Conservation (phyloP, 2,888 invertebrate species). For the Micropterix aruncella region DNA sequence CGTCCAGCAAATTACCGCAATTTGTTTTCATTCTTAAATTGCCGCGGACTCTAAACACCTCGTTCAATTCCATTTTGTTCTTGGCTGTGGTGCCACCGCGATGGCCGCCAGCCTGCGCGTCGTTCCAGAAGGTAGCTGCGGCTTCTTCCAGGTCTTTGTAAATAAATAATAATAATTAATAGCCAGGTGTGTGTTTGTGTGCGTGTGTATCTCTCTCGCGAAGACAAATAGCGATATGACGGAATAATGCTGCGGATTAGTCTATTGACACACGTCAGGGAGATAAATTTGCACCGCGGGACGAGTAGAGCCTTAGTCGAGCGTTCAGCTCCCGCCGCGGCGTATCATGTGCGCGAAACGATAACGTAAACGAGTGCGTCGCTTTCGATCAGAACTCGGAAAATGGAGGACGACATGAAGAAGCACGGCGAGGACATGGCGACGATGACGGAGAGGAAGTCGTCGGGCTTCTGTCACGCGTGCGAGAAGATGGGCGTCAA, state of each 20-base stretch:
- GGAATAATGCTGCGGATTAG: neutral
- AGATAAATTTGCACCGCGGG: neutral
- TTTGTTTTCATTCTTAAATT: constrained; percentile 13
- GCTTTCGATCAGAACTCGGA: constrained; percentile 2
- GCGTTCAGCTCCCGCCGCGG: neutral
- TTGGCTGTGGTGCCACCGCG: constrained; percentile 9
- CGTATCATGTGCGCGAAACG: neutral
- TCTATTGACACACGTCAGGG: neutral
- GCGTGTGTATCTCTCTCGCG: too few relatives aligned
- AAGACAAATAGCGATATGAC: neutral
- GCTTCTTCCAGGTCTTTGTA: neutral
- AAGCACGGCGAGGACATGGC: constrained; percentile 33
- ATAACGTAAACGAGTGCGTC: neutral
- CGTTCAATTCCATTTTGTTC: constrained; percentile 12
- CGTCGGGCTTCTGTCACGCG: constrained; percentile 18
- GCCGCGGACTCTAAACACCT: constrained; percentile 11
- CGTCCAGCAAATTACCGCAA: constrained; percentile 7
- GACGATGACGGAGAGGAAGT: constrained; percentile 26
- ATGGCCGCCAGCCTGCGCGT: neutral
- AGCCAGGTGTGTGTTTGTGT: too few relatives aligned
- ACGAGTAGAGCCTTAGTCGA: neutral
- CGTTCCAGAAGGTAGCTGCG: neutral
- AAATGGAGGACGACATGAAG: constrained; percentile 17
- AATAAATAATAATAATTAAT: neutral
- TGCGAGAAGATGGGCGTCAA: constrained; percentile 44